Evolutionary conservation across 2,888 invertebrate genomes (phyloP), one percentile per base, ranked within the genome.

Genomic region (Ophion obscuratus): DNA sequence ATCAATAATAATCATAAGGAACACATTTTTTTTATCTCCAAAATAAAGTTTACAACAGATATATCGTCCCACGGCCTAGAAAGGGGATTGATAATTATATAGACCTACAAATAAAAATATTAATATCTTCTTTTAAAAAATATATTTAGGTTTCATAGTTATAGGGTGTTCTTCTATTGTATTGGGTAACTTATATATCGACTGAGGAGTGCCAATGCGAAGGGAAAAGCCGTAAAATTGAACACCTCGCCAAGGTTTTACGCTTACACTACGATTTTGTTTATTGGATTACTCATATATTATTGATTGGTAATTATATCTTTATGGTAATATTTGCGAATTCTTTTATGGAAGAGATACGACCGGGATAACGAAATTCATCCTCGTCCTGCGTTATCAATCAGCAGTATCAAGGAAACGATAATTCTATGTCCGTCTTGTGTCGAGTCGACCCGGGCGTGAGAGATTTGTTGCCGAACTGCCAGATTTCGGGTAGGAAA

Each of bases 381-480:
- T 75, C 79, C 36, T 53, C 64, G 10, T 24, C n/a, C 14, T 36
- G 20, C 31, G 9, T 61, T 78, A 59, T 68, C 79, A 27, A 75
- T 64, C 67, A 36, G 31, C 68, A 73, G 70, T 71, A 74, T 80
- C 86, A 82, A 84, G 89, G 86, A 90, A 90, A 88, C 85, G 85
- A 89, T 89, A 89, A 89, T 83, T 89, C 83, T 78, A 87, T 74
- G 82, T 75, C 84, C 10, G 78, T 73, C 84, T 9, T 1, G 47
- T 24, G 11, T 36, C 24, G 71, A 75, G 84, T 75, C 84, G 85
- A 85, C 20, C 24, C 76, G 10, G 10, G n/a, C 36, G 44, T 44
- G 17, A 66, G 36, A 67, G 36, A 77, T 77, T 57, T 53, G 64
- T 76, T 57, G 87, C 81, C 67, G 86, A 36, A 64, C 31, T 24